These are phyloP conservation scores for Sturnus vulgaris DNA, from an alignment of 2,113 vertebrate genomes.

Conservation along the genomic window DNA sequence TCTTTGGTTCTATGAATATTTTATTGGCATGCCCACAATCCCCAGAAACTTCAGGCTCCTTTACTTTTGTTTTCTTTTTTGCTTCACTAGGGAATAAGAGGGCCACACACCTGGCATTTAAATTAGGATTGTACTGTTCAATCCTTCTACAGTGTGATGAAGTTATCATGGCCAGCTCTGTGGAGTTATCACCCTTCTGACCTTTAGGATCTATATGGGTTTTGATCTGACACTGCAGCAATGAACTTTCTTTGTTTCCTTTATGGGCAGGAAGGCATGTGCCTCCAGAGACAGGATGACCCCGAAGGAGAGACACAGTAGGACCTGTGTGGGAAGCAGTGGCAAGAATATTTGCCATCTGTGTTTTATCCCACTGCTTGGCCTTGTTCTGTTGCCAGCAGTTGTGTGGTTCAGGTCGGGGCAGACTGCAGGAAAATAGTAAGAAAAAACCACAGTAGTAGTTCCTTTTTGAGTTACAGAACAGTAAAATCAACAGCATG, in stretches of 20 bases:
- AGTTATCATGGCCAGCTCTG: not conserved
- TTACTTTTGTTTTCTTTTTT: not conserved
- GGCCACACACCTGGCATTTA: not conserved
- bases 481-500: not conserved
- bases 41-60: not conserved
- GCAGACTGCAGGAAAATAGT: not conserved
- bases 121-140: not conserved
- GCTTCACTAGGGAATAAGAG: not conserved
- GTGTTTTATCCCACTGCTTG: not conserved
- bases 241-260: not conserved
- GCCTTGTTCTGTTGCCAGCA: fast-evolving
- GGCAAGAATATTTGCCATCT: not conserved
- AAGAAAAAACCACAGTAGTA: not conserved
- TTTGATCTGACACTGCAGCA: not conserved
- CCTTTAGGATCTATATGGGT: not conserved
- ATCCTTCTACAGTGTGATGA: not conserved
- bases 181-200: not conserved
- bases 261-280: not conserved
- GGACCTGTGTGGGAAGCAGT: not conserved
- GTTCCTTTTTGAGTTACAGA: not conserved
- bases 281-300: not conserved
- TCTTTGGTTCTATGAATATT: not conserved
- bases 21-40: not conserved
- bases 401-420: not conserved
- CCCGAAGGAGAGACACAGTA: fast-evolving